Evolutionary conservation across 2,888 invertebrate species (phyloP).

Genomic region (Chirona hameri): DNA sequence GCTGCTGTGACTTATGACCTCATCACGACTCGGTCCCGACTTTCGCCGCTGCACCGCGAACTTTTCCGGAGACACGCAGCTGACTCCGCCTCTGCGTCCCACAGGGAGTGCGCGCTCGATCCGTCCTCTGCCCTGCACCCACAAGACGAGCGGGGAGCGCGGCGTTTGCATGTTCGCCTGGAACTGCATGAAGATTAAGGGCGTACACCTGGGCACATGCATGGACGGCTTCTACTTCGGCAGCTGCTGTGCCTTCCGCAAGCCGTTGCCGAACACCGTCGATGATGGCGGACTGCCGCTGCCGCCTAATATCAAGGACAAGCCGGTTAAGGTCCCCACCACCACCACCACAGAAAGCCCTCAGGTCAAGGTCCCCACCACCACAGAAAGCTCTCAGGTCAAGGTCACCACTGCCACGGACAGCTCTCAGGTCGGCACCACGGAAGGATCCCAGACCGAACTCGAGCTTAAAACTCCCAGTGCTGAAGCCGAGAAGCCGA

Average conservation of each 20-base stretch:
- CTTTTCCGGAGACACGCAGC: too few species aligned
- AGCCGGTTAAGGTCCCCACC: neutral
- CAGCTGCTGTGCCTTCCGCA: conserved; percentile 75
- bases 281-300: conserved; percentile 34
- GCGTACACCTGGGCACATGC: conserved; percentile 85
- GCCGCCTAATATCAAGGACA: conserved; percentile 27
- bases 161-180: conserved; percentile 93
- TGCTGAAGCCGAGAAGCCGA: neutral
- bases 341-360: conserved; percentile 1
- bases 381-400: conserved; percentile 3
- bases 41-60: too few species aligned
- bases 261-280: conserved; percentile 58
- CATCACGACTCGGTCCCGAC: too few species aligned
- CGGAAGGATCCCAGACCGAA: conserved; percentile 54
- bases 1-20: too few species aligned
- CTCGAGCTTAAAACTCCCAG: conserved; percentile 45
- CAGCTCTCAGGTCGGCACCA: conserved; percentile 31
- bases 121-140: conserved; percentile 81
- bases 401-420: conserved; percentile 34
- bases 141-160: conserved; percentile 69
- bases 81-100: too few species aligned
- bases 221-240: conserved; percentile 92
- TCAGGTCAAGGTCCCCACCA: conserved; percentile 33
- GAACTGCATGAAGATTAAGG: conserved; percentile 84
- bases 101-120: conserved; percentile 69